These are phyloP conservation scores for Podiceps cristatus DNA, from an alignment of 2,113 vertebrate genomes.

Conservation along the genomic window DNA sequence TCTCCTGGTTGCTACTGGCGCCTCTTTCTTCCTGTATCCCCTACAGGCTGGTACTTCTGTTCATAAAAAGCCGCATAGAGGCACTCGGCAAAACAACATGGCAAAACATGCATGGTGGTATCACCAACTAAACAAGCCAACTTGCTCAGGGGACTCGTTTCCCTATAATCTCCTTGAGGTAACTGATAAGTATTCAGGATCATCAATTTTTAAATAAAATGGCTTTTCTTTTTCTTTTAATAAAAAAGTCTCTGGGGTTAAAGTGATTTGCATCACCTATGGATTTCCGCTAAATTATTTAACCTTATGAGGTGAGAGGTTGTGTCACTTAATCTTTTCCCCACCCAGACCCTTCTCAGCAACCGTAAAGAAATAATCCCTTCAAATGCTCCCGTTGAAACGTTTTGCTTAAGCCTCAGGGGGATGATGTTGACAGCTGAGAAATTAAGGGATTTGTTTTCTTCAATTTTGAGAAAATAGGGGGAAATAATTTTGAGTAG, in stretches of 20 bases:
- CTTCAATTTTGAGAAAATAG: neutral
- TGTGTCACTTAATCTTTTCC: neutral
- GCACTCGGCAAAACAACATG: neutral
- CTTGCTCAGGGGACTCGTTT: neutral
- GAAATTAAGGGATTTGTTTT: constrained; percentile 6
- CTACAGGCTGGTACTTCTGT: neutral
- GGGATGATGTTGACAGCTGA: neutral
- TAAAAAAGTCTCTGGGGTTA: neutral
- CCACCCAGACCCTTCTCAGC: neutral
- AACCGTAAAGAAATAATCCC: neutral
- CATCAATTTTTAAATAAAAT: neutral
- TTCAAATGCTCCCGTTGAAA: neutral
- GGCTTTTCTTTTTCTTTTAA: neutral
- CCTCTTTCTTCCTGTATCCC: neutral
- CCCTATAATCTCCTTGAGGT: neutral
- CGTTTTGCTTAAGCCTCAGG: neutral
- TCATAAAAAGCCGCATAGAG: neutral
- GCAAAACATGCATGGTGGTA: neutral
- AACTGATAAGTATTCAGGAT: neutral
- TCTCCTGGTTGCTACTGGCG: neutral
- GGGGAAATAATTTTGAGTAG: neutral
- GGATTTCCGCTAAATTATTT: neutral
- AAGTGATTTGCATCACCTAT: neutral
- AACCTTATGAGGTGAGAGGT: neutral
- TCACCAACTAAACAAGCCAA: neutral